Base-by-base conservation (phyloP, 2,797 vertebrate species). In the Stomatorhinus walkeri region DNA sequence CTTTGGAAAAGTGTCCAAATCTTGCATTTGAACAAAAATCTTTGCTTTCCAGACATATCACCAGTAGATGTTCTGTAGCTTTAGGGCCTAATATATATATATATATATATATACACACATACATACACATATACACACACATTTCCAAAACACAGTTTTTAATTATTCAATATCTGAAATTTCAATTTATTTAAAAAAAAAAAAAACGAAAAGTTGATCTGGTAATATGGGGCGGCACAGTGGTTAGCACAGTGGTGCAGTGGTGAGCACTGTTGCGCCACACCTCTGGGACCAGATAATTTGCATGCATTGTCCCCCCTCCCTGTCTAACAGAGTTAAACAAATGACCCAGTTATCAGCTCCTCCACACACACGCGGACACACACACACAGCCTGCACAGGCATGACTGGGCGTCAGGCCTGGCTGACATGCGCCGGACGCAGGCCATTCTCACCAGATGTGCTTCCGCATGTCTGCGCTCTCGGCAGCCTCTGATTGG, bases 331-430 rank as follows among this genome's bases (percentile, higher is more conserved):
- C 3, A 81, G 88, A 8, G 32, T 89, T 91, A 87, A 48, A 89
- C 52, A 86, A 90, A 90, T 14, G 88, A 87, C 84, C 90, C 90
- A 91, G 88, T 83, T 87, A 48, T 89, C 91, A 87, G 52, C 52
- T 56, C 52, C 16, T 56, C 1, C 89, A 89, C 52, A 4, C 91
- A 89, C 91, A 90, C 87, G 0, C 43, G 54, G 87, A 89, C 90
- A 0, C 28, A 64, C 88, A 88, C 90, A 87, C 89, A 24, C 51
- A 40, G 54, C 91, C 54, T 94, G 95, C 93, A 48, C 91, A 48
- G 93, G 52, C 94, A 92, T 76, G 94, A 92, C 88, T 0, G 52
- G 51, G 89, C 1, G 89, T 89, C 90, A 46, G 93, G 52, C 94
- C 91, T 61, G 93, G 92, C 87, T 0, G 0, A 79, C 28, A 43